phyloP scores from a whole-genome alignment of 1,140 invertebrate genomes.

The Dolichoris vasculosae region DNA sequence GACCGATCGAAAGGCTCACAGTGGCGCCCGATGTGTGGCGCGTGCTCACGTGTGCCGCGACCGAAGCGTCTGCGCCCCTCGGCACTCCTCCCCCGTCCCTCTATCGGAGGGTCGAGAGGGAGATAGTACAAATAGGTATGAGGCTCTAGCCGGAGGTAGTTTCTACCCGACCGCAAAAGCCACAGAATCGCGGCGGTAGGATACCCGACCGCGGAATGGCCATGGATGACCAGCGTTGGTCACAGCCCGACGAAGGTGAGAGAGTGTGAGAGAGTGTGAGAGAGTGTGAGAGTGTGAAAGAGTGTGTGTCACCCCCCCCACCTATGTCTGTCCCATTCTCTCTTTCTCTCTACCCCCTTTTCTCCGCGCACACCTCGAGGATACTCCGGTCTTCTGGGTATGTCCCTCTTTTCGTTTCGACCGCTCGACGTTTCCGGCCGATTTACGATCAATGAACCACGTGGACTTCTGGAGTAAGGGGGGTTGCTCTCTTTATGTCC shows the following conservation, averaged over 20 bases:
- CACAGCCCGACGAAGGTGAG: slow-evolving; percentile 38
- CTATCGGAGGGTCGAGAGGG: neutral
- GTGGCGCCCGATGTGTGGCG: neutral
- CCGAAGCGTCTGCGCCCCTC: neutral
- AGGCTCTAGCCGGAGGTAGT: slow-evolving; percentile 57
- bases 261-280: no score
- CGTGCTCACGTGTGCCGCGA: neutral
- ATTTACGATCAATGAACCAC: slow-evolving; percentile 22
- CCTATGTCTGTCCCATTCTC: neutral
- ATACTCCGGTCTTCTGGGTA: neutral
- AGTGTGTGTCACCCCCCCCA: no score
- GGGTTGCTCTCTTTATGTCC: neutral
- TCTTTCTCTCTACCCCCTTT: neutral
- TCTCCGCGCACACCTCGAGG: neutral
- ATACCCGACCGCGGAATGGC: slow-evolving; percentile 63
- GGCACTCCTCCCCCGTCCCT: neutral
- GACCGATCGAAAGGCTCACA: slow-evolving; percentile 34
- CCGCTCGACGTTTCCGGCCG: slow-evolving; percentile 9
- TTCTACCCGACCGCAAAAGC: slow-evolving; percentile 64
- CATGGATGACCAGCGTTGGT: slow-evolving; percentile 64
- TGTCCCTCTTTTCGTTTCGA: neutral
- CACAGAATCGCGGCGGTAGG: slow-evolving; percentile 62
- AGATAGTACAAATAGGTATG: slow-evolving; percentile 46
- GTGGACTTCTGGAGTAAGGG: neutral
- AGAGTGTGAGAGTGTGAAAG: no score